Conservation (phyloP, 2,113 vertebrate genomes). For the Mirza zaza region DNA sequence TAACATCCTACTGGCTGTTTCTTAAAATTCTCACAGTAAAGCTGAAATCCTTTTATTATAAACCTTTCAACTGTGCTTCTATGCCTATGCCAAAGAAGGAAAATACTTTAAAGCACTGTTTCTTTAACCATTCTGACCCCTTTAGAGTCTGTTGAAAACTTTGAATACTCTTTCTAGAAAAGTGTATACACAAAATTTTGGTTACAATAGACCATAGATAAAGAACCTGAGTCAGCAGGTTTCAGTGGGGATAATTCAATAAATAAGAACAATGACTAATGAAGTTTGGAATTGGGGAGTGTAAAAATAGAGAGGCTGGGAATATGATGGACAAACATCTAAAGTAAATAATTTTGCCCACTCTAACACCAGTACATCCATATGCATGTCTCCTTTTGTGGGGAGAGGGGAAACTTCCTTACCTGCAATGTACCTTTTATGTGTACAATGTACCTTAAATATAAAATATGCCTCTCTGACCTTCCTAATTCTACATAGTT, state of each 20-base stretch:
- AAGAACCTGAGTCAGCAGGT: background rate
- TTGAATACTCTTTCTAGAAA: background rate
- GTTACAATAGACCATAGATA: background rate
- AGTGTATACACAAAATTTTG: background rate
- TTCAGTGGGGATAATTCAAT: background rate
- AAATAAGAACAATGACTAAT: background rate
- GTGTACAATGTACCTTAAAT: background rate
- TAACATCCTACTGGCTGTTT: background rate
- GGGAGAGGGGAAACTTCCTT: background rate
- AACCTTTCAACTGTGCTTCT: background rate
- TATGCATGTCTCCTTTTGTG: background rate
- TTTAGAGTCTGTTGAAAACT: background rate
- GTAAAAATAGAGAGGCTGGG: background rate
- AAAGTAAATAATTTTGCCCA: background rate
- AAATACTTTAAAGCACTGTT: background rate
- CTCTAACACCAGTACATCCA: background rate
- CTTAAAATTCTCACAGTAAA: background rate
- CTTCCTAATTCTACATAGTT: background rate
- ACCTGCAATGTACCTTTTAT: background rate
- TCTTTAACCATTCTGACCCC: background rate
- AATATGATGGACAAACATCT: background rate
- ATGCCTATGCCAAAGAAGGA: background rate
- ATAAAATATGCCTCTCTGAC: background rate
- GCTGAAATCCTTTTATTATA: background rate
- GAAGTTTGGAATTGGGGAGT: background rate